A percentile compares a stretch with the other conserved stretches of the same genome.
Evolutionary conservation across 92 coral and sea anemone genomes (phyloP).

Genomic region (Epizoanthus rinbou): DNA sequence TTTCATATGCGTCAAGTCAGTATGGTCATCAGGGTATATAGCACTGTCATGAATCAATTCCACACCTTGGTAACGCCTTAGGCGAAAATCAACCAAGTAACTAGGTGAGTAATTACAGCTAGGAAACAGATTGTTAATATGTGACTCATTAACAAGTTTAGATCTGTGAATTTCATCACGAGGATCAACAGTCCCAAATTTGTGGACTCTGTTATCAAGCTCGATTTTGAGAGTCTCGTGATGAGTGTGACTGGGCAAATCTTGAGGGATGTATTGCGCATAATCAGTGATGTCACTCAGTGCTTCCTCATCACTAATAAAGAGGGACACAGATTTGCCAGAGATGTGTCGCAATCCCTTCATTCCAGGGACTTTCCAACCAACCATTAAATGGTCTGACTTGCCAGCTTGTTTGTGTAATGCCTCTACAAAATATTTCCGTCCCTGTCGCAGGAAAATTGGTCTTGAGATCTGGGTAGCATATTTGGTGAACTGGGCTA

Average conservation of each 20-base stretch:
- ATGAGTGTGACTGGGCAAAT: slow-evolving; percentile 81
- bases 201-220: slow-evolving; percentile 52
- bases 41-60: slow-evolving; percentile 89
- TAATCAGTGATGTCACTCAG: slow-evolving; percentile 82
- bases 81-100: slow-evolving; percentile 79
- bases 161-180: slow-evolving; percentile 49
- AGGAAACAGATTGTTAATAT: slow-evolving; percentile 53
- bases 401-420: slow-evolving; percentile 87
- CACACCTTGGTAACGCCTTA: slow-evolving; percentile 92
- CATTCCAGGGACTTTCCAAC: slow-evolving; percentile 90
- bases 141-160: slow-evolving; percentile 46
- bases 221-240: slow-evolving; percentile 51
- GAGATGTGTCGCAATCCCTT: slow-evolving; percentile 77
- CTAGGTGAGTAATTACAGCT: slow-evolving; percentile 84
- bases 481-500: slow-evolving; percentile 89
- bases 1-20: slow-evolving; percentile 80
- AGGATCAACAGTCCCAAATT: slow-evolving; percentile 64
- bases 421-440: slow-evolving; percentile 88
- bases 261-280: slow-evolving; percentile 79
- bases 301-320: slow-evolving; percentile 64
- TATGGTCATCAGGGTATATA: slow-evolving; percentile 82
- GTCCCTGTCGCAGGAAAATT: slow-evolving; percentile 68
- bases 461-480: slow-evolving; percentile 76
- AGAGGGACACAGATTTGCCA: slow-evolving; percentile 79
- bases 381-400: slow-evolving; percentile 83